These are phyloP conservation scores for Gallirallus australis DNA, from an alignment of 2,797 vertebrate genomes.

Conservation along the genomic window DNA sequence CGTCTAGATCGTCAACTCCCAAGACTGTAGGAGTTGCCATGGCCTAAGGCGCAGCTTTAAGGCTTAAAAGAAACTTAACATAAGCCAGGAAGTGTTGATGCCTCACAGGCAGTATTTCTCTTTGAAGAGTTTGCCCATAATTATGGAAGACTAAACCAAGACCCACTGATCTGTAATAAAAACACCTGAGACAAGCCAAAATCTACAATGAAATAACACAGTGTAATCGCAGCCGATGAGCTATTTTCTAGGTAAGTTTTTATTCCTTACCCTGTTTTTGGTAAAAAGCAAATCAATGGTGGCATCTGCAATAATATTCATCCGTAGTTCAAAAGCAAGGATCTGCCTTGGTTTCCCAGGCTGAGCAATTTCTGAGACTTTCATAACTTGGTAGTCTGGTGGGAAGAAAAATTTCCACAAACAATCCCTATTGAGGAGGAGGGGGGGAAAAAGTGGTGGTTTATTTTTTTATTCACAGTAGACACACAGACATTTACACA, in stretches of 20 bases:
- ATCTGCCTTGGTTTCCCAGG: constrained; percentile 93
- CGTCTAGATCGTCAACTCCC: background rate
- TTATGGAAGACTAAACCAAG: background rate
- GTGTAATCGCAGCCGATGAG: background rate
- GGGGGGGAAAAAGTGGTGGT: too few relatives aligned
- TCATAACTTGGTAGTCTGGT: constrained; percentile 95
- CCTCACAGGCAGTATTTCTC: background rate
- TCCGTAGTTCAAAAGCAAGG: constrained; percentile 96
- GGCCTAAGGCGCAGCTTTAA: background rate
- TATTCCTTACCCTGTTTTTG: constrained; percentile 93
- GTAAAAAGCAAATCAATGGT: constrained; percentile 98
- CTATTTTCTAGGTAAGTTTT: background rate
- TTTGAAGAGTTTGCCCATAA: background rate
- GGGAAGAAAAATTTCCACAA: constrained; percentile 99
- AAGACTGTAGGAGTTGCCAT: background rate
- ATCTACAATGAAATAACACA: background rate
- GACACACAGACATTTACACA: background rate
- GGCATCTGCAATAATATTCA: constrained; percentile 99
- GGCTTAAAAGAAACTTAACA: background rate
- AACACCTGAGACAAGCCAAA: background rate
- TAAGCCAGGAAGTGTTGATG: background rate
- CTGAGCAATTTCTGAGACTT: constrained; percentile 89
- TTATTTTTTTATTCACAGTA: background rate
- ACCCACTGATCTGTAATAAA: background rate
- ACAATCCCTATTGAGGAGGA: constrained; percentile 84